Evolutionary conservation across 2,888 invertebrate genomes (phyloP), one percentile per base, ranked within the genome.

Genomic region (Spisula subtruncata): DNA sequence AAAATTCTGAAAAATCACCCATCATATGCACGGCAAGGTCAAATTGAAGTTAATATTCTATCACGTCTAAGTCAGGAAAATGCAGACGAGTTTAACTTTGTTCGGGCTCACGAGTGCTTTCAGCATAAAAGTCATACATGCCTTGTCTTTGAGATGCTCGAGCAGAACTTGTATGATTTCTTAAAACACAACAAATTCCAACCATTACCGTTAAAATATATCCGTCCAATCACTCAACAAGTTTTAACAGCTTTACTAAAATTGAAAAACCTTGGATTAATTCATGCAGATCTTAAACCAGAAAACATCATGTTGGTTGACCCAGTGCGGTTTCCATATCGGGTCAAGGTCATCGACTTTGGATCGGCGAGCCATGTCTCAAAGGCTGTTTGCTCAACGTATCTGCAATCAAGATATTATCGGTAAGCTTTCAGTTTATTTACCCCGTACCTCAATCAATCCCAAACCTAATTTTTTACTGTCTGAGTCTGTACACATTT

Each of bases 291-390:
- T 97, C 97, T 99, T 96, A 99, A 99, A 97, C 99, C 99, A 29
- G 99, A 99, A 97, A 99, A 99, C 97, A 99, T 99, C 97, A 99
- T 99, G 99, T 97, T 99, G 97, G 99, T 99, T 94, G 99, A 99
- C 97, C 99, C 99, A 81, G 98, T 98, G 89, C 98, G 99, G 93
- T 99, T 99, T 97, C 99, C 99, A 0, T 99, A 99, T 97, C 98
- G 99, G 94, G 99, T 99, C 88, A 99, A 99, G 97, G 99, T 97
- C 83, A 99, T 99, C 96, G 99, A 99, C 97, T 99, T 99, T 97
- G 99, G 99, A 94, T 99, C 99, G 96, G 99, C 99, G 86, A 99
- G 99, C 91, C 99, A 99, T 97, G 99, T 99, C 95, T 99, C 99
- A 97, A 99, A 99, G 97, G 99, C 99, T 20, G 99, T 99, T 83